A percentile compares a stretch with the other conserved stretches of the same genome.
Conservation (phyloP, 2,888 invertebrate species). For the Yponomeuta evonymella region DNA sequence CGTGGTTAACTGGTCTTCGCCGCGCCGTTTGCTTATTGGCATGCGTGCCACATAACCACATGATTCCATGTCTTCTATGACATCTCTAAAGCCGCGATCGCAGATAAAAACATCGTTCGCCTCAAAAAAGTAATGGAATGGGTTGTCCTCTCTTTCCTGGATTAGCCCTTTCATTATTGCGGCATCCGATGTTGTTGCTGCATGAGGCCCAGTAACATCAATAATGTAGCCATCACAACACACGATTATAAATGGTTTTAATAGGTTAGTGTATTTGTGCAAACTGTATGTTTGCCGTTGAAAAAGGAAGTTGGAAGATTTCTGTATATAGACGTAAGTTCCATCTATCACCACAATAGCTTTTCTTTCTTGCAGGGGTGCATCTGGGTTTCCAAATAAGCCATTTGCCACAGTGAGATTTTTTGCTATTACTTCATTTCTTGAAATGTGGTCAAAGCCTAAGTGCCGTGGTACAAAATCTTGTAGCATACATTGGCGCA, state of each 20-base stretch:
- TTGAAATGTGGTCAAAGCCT: too few species aligned
- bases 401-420: slow-evolving; percentile 7
- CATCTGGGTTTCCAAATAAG: slow-evolving; percentile 6
- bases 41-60: slow-evolving; percentile 6
- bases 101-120: slow-evolving; percentile 15
- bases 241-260: slow-evolving; percentile 28
- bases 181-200: slow-evolving; percentile 24
- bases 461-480: too few species aligned
- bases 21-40: neutral
- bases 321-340: slow-evolving; percentile 23
- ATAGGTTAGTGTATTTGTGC: slow-evolving; percentile 26
- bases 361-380: slow-evolving; percentile 6
- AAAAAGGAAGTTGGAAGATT: slow-evolving; percentile 22
- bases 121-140: slow-evolving; percentile 15
- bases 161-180: slow-evolving; percentile 20
- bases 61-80: slow-evolving; percentile 1
- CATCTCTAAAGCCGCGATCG: slow-evolving; percentile 17
- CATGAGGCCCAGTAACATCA: slow-evolving; percentile 24
- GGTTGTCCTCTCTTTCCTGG: slow-evolving; percentile 13
- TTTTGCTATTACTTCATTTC: neutral
- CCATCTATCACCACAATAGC: slow-evolving; percentile 19
- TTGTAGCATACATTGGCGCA: too few species aligned
- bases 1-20: slow-evolving; percentile 13
- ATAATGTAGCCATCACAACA: slow-evolving; percentile 26
- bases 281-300: slow-evolving; percentile 24